A percentile compares a stretch with the other conserved stretches of the same genome.
These are phyloP conservation scores for Streptopelia turtur DNA, from an alignment of 2,797 vertebrate species.

Conservation along the genomic window DNA sequence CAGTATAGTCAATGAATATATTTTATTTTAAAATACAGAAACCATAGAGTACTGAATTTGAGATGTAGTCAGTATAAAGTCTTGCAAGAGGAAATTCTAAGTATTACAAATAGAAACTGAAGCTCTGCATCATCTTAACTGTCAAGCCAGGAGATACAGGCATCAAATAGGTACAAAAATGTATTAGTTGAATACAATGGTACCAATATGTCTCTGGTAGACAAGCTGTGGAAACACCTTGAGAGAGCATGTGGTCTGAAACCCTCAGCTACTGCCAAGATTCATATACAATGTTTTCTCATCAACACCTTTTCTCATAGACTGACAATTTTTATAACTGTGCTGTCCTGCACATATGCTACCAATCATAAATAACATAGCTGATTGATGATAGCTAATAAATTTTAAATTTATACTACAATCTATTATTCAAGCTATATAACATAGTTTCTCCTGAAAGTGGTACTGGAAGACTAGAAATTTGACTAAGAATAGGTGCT, in stretches of 20 bases:
- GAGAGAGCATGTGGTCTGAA: background rate
- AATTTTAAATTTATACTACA: background rate
- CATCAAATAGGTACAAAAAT: background rate
- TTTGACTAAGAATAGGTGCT: background rate
- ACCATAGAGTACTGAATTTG: background rate
- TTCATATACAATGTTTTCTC: background rate
- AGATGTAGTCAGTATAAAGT: background rate
- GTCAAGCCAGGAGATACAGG: background rate
- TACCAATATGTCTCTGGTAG: background rate
- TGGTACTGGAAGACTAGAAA: background rate
- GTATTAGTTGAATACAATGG: background rate
- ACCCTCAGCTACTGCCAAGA: background rate
- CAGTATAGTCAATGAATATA: background rate
- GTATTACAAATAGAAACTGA: background rate
- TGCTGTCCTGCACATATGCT: background rate
- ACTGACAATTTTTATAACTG: background rate
- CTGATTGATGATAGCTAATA: background rate
- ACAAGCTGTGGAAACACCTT: background rate
- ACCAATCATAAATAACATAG: background rate
- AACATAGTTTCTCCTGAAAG: background rate
- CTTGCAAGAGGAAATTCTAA: background rate
- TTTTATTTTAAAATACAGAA: background rate
- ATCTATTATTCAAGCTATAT: background rate
- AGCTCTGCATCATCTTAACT: background rate
- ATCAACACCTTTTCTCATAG: background rate